Conservation (phyloP, 64 coral and sea anemone genomes). For the Montipora capricornis region DNA sequence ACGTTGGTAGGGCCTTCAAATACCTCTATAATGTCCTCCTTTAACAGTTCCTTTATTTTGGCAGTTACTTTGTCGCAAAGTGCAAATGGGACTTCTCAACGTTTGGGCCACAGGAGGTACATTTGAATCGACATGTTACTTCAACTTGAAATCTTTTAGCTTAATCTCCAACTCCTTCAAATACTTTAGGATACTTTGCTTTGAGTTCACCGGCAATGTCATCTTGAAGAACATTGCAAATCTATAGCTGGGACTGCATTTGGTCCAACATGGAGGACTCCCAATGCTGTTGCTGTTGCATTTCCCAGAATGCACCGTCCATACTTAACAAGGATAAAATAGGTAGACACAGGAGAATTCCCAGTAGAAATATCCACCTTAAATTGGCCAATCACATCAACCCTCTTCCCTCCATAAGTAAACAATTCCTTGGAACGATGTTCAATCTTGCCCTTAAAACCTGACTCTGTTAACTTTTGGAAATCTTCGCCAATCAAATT, state of each 20-base stretch:
- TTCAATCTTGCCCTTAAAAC: conserved; percentile 12
- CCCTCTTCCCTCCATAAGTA: conserved; percentile 9
- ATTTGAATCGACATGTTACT: background rate
- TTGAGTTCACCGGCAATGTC: background rate
- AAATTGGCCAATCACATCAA: conserved; percentile 17
- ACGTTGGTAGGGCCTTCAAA: background rate
- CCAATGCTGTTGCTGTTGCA: background rate
- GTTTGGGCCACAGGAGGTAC: background rate
- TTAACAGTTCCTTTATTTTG: background rate
- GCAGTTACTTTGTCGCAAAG: background rate
- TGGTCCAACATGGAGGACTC: background rate
- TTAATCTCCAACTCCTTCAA: background rate
- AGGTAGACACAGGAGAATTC: background rate
- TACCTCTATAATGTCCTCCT: background rate
- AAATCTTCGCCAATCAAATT: conserved; percentile 57
- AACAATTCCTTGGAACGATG: conserved; percentile 47
- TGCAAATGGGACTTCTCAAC: background rate
- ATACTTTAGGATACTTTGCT: background rate
- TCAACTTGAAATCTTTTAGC: background rate
- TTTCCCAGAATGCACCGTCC: background rate
- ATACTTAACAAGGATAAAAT: background rate
- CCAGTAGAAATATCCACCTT: background rate
- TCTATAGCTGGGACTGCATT: background rate
- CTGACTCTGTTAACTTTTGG: background rate
- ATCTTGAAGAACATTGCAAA: background rate